Evolutionary conservation across 2,888 invertebrate genomes (phyloP).

Genomic region (Shargacucullia verbasci): DNA sequence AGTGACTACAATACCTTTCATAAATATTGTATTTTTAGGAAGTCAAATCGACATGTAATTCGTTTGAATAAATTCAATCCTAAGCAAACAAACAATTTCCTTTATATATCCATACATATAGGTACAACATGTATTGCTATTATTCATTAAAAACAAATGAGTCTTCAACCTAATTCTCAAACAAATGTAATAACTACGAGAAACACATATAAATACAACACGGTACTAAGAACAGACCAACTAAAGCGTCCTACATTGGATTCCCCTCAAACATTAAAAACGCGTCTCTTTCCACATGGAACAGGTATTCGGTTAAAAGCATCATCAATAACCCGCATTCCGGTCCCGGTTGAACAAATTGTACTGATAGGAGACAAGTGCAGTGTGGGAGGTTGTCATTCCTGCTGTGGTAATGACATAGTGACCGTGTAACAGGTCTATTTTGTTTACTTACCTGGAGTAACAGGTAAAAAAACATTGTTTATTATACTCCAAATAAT

Average conservation of each 20-base stretch:
- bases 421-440: slow-evolving; percentile 30
- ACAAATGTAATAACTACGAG: slow-evolving; percentile 1
- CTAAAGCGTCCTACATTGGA: slow-evolving; percentile 8
- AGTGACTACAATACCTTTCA: too few relatives aligned
- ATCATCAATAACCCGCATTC: slow-evolving; percentile 54
- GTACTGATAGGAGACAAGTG: slow-evolving; percentile 38
- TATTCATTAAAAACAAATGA: too few relatives aligned
- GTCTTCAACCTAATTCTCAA: too few relatives aligned
- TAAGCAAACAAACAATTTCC: too few relatives aligned
- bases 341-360: slow-evolving; percentile 39
- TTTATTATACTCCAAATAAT: too few relatives aligned
- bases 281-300: slow-evolving; percentile 33
- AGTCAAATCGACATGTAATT: too few relatives aligned
- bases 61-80: too few relatives aligned
- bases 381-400: slow-evolving; percentile 38
- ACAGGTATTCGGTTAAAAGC: slow-evolving; percentile 51
- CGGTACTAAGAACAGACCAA: slow-evolving; percentile 22
- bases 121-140: too few relatives aligned
- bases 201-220: slow-evolving; percentile 25
- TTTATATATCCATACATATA: too few relatives aligned
- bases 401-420: slow-evolving; percentile 42
- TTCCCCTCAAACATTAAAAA: slow-evolving; percentile 28
- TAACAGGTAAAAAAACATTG: too few relatives aligned
- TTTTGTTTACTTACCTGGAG: too few relatives aligned
- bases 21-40: too few relatives aligned